Base-by-base conservation (phyloP, 2,797 vertebrate genomes). In the Staurois parvus region DNA sequence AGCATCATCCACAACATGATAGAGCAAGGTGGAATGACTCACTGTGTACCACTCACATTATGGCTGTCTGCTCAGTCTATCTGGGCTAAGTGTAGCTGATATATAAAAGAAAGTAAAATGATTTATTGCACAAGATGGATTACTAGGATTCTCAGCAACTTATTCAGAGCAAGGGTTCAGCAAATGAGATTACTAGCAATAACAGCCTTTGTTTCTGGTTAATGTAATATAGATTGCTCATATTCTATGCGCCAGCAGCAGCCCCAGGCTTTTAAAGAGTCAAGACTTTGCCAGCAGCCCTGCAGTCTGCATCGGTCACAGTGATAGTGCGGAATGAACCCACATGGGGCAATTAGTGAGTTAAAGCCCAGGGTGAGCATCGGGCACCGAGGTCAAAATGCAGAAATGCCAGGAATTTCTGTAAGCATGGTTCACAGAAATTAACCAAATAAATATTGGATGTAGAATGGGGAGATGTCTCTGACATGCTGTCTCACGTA, bases 71-170 rank as follows among this genome's bases (percentile, higher is more conserved):
- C 97, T 99, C 97, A 99, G 98, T 97, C 98, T 99, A 99, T 97
- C 98, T 97, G 97, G 98, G 97, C 97, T 99, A 98, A 99, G 97
- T 98, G 97, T 98, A 97, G 98, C 98, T 99, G 98, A 99, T 99
- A 97, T 97, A 97, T 97, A 99, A 99, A 99, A 99, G 96, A 99
- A 99, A 99, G 95, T 96, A 97, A 98, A 98, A 98, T 97, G 97
- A 97, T 99, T 97, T 98, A 99, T 98, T 97, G 97, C 96, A 97
- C 97, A 99, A 95, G 96, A 96, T 96, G 97, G 96, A 96, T 96
- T 94, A 97, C 95, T 96, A 93, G 92, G 96, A 93, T 96, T 96
- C 94, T 97, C 94, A 96, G 96, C 96, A 97, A 97, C 95, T 95
- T 96, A 97, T 96, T 96, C 89, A 96, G 97, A 98, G 97, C 97